Evolutionary conservation across 37 sponge, comb jelly and placozoan species (phyloP).

Genomic region (Spongilla lacustris): DNA sequence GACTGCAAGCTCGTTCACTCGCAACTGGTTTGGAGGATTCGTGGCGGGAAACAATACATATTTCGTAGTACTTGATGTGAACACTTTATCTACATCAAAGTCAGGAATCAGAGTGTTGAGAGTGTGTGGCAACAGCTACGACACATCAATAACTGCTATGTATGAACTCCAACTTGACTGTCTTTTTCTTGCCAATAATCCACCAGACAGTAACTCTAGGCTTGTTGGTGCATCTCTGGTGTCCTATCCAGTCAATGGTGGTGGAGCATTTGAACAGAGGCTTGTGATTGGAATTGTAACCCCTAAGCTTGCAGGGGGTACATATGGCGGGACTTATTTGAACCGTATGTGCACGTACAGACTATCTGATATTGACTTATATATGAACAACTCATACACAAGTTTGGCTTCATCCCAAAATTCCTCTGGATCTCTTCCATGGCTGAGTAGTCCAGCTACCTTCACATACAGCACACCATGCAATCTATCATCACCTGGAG

Average conservation of each 20-base stretch:
- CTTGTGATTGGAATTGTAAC: not conserved
- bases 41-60: not conserved
- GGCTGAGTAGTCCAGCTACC: not conserved
- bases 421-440: not conserved
- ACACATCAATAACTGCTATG: not conserved
- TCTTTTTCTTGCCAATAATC: not conserved
- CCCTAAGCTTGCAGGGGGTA: not conserved
- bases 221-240: slow-evolving; percentile 2
- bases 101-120: not conserved
- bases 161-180: slow-evolving; percentile 9
- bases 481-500: not conserved
- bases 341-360: slow-evolving; percentile 4
- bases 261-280: not conserved
- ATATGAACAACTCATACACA: not conserved
- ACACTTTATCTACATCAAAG: not conserved
- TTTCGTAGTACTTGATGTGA: not conserved
- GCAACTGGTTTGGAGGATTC: not conserved
- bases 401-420: not conserved
- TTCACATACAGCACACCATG: not conserved
- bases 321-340: not conserved
- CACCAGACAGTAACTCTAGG: not conserved
- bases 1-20: slow-evolving; percentile 3
- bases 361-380: slow-evolving; percentile 4
- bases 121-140: slow-evolving; percentile 13
- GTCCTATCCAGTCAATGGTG: not conserved